Base-by-base conservation (phyloP, 2,888 invertebrate species). In the Perithous albicinctus region DNA sequence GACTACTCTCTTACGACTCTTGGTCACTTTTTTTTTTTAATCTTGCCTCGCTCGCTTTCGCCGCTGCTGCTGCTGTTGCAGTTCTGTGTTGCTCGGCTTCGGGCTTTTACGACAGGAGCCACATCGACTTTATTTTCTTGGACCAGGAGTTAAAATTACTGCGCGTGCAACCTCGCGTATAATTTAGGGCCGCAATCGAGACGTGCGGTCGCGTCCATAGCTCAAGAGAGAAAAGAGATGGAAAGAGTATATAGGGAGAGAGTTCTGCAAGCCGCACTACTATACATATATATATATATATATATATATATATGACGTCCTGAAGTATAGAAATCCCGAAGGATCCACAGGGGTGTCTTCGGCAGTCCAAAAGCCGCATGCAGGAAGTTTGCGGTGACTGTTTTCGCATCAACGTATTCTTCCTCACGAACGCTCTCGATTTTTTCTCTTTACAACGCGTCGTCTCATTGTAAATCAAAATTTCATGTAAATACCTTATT, bases 121-220 rank as follows among this genome's bases (percentile, higher is more conserved):
- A 64, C 74, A 64, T 81, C 79, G 80, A 82, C 83, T 83, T 84
- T 80, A 82, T 82, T 84, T 84, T 85, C 80, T 83, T 67, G 69
- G 77, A 38, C 72, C 61, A 59, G 56, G 77, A 82, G 85, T 84
- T 81, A 85, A 87, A 87, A 86, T 86, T 87, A 86, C 86, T 77
- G 79, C 84, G 78, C 80, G 85, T 81, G 82, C 82, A 84, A 81
- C 84, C 75, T 82, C 84, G 82, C 82, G 79, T 85, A 84, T 86
- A 87, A 87, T 87, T 86, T 87, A 85, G 82, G 84, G 86, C 82
- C 76, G 80, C 82, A 84, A 85, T 85, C 82, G 85, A 78, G 84
- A 85, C 82, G 80, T 82, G 81, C 82, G 81, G 81, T 85, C 66
- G 74, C 73, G 56, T 63, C 59, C 54, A 61, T 63, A 56, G 69